Base-by-base conservation (phyloP, 2,797 vertebrate genomes). In the Myripristis murdjan region DNA sequence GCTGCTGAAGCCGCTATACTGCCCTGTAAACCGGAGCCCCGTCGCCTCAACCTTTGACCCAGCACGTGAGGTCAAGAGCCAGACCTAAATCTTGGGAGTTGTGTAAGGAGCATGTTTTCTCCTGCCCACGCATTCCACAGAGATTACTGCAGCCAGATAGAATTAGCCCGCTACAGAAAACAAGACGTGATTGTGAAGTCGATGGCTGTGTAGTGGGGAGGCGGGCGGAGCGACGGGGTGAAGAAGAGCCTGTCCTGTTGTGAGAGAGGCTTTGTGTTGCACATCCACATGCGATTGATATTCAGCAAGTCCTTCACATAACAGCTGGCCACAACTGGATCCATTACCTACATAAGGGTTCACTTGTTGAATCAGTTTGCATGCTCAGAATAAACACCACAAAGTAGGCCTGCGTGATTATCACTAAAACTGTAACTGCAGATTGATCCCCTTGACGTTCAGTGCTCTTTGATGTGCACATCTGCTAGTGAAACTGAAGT, bases 81-180 rank as follows among this genome's bases (percentile, higher is more conserved):
- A 58, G 23, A 14, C 23, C 33, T 33, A 59, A 66, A 70, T 79
- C 70, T 52, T 51, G 12, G 14, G 56, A 73, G 56, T 44, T 60
- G 58, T 71, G 61, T 75, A 47, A 55, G 60, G 70, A 61, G 55
- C 53, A 16, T 73, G 77, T 77, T 77, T 63, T 51, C 56, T 44
- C 64, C 70, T 64, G 33, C 74, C 58, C 20, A 43, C 26, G 2
- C 77, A 79, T 79, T 82, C 81, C 75, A 60, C 57, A 58, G 47
- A 77, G 83, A 79, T 83, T 77, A 80, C 37, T 55, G 58, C 44
- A 24, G 72, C 31, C 51, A 66, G 28, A 63, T 63, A 75, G 57
- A 66, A 64, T 80, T 61, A 62, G 26, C 12, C 20, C 64, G 49
- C 60, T 23, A 2, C 2, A 11, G 49, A 37, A 39, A 76, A 78